phyloP scores from a whole-genome alignment of 2,888 invertebrate genomes.

The Rotaria sp. region DNA sequence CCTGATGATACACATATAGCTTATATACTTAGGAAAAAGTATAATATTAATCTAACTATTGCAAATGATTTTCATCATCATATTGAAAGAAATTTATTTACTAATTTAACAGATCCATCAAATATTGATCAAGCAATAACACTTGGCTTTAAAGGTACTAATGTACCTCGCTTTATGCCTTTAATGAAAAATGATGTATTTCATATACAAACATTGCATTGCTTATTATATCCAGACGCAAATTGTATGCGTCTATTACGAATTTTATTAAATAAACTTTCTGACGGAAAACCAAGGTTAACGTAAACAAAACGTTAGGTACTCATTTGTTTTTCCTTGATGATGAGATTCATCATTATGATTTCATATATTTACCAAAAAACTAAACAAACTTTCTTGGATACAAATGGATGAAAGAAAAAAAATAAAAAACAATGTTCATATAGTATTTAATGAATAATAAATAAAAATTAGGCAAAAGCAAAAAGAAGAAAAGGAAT shows the following conservation, averaged over 20 bases:
- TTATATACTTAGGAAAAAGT: background rate
- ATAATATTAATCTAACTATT: constrained; percentile 23
- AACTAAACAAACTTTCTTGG: too few species aligned
- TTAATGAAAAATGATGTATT: background rate
- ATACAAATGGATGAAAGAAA: too few species aligned
- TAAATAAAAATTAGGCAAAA: background rate
- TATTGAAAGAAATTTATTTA: background rate
- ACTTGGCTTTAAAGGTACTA: background rate
- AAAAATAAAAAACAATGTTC: too few species aligned
- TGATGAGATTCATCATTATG: too few species aligned
- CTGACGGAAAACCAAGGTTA: background rate
- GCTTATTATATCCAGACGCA: background rate
- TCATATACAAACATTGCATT: background rate
- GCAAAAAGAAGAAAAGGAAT: background rate
- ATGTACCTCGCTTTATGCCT: background rate
- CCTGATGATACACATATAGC: constrained; percentile 21
- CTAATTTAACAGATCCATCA: background rate
- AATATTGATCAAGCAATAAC: constrained; percentile 21
- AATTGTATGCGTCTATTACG: background rate
- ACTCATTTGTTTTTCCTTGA: too few species aligned
- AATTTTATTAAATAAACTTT: background rate
- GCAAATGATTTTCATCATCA: constrained; percentile 20
- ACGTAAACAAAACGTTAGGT: background rate
- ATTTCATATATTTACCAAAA: too few species aligned
- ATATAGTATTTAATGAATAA: too few species aligned